These are phyloP conservation scores for Thryonomys swinderianus DNA, from an alignment of 2,113 vertebrate genomes.

Conservation along the genomic window DNA sequence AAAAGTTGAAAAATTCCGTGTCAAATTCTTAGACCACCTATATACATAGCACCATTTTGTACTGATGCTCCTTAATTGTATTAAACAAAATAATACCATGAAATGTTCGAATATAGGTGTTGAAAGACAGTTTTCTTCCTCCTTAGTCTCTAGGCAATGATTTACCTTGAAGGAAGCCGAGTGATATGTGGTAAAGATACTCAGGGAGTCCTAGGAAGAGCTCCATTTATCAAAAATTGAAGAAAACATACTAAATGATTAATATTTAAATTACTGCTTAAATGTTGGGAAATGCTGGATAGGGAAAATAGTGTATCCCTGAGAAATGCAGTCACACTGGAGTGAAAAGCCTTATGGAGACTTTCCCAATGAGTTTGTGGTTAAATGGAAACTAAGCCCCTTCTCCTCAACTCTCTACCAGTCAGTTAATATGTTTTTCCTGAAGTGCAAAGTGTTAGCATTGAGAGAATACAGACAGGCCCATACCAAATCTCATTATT, in stretches of 20 bases:
- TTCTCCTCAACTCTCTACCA: not conserved
- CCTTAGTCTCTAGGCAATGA: not conserved
- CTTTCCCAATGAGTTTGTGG: no score
- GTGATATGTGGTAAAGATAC: not conserved
- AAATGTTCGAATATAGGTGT: not conserved
- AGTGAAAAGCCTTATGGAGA: no score
- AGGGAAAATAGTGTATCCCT: not conserved
- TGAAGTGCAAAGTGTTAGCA: not conserved
- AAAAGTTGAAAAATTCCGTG: not conserved
- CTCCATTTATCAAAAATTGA: not conserved
- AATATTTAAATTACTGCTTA: not conserved
- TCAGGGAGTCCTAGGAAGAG: not conserved
- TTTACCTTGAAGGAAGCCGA: not conserved
- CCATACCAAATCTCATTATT: not conserved
- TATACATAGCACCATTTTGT: not conserved
- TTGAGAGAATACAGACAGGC: not conserved
- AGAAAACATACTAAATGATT: not conserved
- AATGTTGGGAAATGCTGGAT: not conserved
- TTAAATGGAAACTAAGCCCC: not conserved
- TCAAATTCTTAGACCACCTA: not conserved
- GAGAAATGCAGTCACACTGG: not conserved
- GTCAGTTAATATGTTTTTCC: not conserved
- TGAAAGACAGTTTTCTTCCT: not conserved
- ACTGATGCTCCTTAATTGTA: not conserved
- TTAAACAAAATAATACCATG: not conserved